phyloP scores from a whole-genome alignment of 2,113 vertebrate species.

The Pseudorasbora parva region DNA sequence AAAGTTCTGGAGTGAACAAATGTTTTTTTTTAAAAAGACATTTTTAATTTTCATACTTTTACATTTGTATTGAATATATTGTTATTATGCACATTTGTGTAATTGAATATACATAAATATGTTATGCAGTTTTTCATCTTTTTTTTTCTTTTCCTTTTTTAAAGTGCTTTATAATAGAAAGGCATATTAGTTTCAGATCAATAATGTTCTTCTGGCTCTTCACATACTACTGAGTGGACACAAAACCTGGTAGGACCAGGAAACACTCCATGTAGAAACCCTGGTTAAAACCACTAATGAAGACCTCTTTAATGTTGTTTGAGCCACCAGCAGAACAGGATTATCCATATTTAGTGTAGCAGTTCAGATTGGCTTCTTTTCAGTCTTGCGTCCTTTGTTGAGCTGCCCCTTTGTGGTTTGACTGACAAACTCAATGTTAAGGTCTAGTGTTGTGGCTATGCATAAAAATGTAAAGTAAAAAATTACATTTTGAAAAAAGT shows the following conservation, averaged over 20 bases:
- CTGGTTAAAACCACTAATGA: slow-evolving; percentile 59
- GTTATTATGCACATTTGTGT: background rate
- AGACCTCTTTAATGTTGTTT: slow-evolving; percentile 66
- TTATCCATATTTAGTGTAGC: slow-evolving; percentile 66
- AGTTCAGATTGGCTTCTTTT: slow-evolving; percentile 56
- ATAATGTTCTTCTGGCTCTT: slow-evolving; percentile 44
- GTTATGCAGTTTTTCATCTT: background rate
- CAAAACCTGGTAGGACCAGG: slow-evolving; percentile 14
- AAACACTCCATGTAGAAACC: slow-evolving; percentile 36
- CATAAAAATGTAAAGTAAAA: slow-evolving; percentile 62
- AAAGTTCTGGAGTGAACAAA: background rate
- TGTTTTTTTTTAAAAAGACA: background rate
- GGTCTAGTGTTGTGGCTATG: slow-evolving; percentile 53
- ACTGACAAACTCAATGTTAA: slow-evolving; percentile 66
- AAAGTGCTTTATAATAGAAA: slow-evolving; percentile 29
- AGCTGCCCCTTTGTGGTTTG: slow-evolving; percentile 45
- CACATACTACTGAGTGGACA: background rate
- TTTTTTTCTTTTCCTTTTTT: background rate
- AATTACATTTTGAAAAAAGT: slow-evolving; percentile 44
- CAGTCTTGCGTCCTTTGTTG: slow-evolving; percentile 54
- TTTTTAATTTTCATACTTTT: too few species aligned
- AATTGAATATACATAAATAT: background rate
- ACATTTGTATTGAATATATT: background rate
- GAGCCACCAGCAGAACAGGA: slow-evolving; percentile 55
- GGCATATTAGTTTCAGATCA: slow-evolving; percentile 49